Conservation (phyloP, 2,113 vertebrate species). For the Nesoenas mayeri region DNA sequence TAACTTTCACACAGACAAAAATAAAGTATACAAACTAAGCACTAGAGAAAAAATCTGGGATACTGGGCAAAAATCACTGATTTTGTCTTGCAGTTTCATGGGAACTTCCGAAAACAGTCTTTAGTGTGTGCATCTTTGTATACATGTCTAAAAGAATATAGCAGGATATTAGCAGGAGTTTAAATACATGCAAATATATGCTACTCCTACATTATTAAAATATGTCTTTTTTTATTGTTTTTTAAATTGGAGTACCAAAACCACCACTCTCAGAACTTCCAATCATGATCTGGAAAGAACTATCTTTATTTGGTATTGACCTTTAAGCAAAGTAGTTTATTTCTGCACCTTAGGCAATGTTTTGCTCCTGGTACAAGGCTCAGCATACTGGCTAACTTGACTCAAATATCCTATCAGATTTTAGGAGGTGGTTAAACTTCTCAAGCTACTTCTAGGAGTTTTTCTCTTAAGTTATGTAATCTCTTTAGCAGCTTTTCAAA, state of each 20-base stretch:
- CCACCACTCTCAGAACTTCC: not conserved
- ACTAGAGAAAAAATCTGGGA: not conserved
- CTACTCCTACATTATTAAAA: not conserved
- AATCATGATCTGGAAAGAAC: not conserved
- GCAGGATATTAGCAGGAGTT: not conserved
- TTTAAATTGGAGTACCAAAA: not conserved
- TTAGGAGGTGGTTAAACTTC: not conserved
- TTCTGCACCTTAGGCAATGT: not conserved
- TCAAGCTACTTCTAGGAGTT: not conserved
- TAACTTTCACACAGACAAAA: not conserved
- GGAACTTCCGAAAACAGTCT: not conserved
- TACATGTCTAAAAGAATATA: not conserved
- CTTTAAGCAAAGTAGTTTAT: not conserved
- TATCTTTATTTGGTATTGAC: not conserved
- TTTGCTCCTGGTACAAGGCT: not conserved
- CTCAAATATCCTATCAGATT: not conserved
- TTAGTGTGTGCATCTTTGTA: not conserved
- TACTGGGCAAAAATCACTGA: not conserved
- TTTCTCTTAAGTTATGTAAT: not conserved
- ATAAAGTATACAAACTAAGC: not conserved
- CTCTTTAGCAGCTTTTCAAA: not conserved
- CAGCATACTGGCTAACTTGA: not conserved
- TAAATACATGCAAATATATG: not conserved
- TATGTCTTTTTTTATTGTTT: no score
- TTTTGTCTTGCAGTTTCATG: not conserved